Percentiles rank a stretch among this genome's conserved stretches.
Conservation (phyloP, 1,140 invertebrate species). For the Lepidurus packardi region DNA sequence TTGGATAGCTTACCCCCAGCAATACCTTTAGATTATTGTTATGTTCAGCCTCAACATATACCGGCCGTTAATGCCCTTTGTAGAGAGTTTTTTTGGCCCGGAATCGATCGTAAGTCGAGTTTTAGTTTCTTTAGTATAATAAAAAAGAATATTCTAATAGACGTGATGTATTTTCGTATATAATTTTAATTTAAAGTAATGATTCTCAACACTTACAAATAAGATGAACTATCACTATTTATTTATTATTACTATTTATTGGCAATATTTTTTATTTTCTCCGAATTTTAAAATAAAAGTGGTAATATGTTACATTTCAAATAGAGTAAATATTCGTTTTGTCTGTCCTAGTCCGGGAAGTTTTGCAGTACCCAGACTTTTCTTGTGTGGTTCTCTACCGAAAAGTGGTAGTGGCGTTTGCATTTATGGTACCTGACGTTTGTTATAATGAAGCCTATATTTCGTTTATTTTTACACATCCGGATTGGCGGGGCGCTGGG, state of each 20-base stretch:
- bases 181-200: background rate
- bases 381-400: constrained; percentile 81
- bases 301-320: background rate
- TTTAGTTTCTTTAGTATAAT: background rate
- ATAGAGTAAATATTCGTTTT: constrained; percentile 31
- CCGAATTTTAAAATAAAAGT: constrained; percentile 26
- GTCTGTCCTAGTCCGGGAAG: constrained; percentile 68
- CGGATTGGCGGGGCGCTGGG: constrained; percentile 72
- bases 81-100: constrained; percentile 80
- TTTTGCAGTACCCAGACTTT: constrained; percentile 84
- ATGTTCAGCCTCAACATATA: constrained; percentile 78
- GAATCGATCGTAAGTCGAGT: constrained; percentile 73
- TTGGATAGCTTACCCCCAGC: constrained; percentile 46
- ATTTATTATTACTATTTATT: background rate
- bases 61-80: constrained; percentile 77
- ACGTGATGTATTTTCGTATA: too few species aligned
- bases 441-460: constrained; percentile 78
- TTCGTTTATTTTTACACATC: constrained; percentile 78
- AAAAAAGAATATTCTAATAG: too few species aligned
- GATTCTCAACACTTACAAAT: too few species aligned
- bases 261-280: constrained; percentile 35
- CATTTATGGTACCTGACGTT: constrained; percentile 79
- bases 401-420: constrained; percentile 78
- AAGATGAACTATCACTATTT: too few species aligned
- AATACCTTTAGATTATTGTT: constrained; percentile 71